phyloP scores from a whole-genome alignment of 2,797 vertebrate species.

The Helostoma temminkii region DNA sequence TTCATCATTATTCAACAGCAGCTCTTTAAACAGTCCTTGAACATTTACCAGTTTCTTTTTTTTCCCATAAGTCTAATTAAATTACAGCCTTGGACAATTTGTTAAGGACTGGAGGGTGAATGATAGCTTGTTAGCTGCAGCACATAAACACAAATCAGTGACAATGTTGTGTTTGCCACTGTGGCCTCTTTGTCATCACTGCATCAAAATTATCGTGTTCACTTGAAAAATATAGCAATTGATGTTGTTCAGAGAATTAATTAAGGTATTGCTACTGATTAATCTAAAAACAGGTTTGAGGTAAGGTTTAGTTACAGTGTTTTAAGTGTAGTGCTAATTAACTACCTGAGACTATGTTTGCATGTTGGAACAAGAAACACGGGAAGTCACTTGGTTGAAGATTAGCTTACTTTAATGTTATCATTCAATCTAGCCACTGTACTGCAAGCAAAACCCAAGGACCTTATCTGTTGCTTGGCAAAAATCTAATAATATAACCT shows the following conservation, averaged over 20 bases:
- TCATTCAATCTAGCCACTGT: background rate
- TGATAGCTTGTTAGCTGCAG: conserved; percentile 76
- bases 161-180: too few relatives aligned
- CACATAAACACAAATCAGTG: conserved; percentile 71
- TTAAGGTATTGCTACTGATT: conserved; percentile 39
- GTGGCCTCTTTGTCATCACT: background rate
- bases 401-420: background rate
- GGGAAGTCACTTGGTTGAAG: conserved; percentile 17
- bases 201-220: conserved; percentile 55
- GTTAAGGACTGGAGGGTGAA: conserved; percentile 80
- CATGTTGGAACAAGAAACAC: conserved; percentile 36
- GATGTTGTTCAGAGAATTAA: conserved; percentile 4
- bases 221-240: conserved; percentile 19
- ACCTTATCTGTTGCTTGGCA: background rate
- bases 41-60: conserved; percentile 58
- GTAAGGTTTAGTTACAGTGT: conserved; percentile 24
- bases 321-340: conserved; percentile 34
- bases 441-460: too few relatives aligned
- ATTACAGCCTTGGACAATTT: conserved; percentile 78
- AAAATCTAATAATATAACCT: background rate
- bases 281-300: conserved; percentile 51
- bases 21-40: conserved; percentile 52
- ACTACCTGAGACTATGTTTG: conserved; percentile 17
- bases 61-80: conserved; percentile 86
- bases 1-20: conserved; percentile 85